phyloP scores from a whole-genome alignment of 2,113 vertebrate genomes.

The Rhombomys opimus region DNA sequence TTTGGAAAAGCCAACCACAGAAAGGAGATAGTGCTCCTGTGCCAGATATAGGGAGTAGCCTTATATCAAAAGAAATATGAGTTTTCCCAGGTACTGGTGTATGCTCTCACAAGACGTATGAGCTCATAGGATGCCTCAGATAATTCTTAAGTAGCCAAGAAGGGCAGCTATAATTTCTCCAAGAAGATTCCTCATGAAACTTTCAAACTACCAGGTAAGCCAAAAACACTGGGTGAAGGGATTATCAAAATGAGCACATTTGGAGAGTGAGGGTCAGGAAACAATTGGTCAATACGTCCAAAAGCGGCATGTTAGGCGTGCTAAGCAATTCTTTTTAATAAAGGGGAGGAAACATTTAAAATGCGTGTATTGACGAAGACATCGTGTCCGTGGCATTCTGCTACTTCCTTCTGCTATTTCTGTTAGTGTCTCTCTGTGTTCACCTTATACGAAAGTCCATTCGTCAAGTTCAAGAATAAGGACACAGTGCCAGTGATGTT shows the following conservation, averaged over 20 bases:
- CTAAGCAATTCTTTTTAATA: neutral
- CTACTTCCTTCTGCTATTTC: neutral
- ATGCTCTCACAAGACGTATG: neutral
- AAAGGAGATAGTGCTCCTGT: neutral
- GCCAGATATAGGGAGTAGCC: neutral
- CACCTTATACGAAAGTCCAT: slow-evolving; percentile 52
- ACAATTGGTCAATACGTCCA: neutral
- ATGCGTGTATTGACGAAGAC: neutral
- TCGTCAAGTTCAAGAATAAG: slow-evolving; percentile 82
- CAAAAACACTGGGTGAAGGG: neutral
- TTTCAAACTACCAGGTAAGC: slow-evolving; percentile 7
- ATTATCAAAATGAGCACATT: slow-evolving; percentile 49
- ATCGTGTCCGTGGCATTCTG: neutral
- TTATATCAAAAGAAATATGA: slow-evolving; percentile 15
- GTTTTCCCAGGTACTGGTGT: neutral
- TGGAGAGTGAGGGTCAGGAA: slow-evolving; percentile 29
- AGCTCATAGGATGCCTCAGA: neutral
- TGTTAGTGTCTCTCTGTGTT: slow-evolving; percentile 56
- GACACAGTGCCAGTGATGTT: slow-evolving; percentile 28
- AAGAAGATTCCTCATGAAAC: slow-evolving; percentile 1
- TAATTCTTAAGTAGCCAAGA: slow-evolving; percentile 44
- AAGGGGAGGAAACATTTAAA: slow-evolving; percentile 15
- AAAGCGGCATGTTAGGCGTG: neutral
- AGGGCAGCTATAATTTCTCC: slow-evolving; percentile 31
- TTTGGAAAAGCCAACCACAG: slow-evolving; percentile 45